Evolutionary conservation across 1,140 invertebrate species (phyloP), one percentile per base, ranked within the genome.

Genomic region (Trichomalopsis sarcophagae): DNA sequence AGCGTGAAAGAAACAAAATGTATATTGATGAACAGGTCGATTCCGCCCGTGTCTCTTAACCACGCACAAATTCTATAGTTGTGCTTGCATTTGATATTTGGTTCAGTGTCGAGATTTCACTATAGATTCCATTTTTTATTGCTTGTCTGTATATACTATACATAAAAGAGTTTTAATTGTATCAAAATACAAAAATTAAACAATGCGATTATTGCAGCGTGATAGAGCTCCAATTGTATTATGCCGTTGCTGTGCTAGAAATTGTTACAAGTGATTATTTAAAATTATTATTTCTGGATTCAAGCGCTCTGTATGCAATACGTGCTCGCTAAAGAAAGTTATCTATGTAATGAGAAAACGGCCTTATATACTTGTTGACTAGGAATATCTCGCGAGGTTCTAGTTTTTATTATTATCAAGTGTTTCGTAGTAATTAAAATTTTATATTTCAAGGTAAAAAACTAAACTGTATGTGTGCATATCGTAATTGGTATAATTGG

Each of bases 401-500:
- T 36, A 36, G 33, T 36, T 85, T 77, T 71, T 82, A 47, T 79
- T 21, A 50, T 80, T 69, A 4, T 17, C 17, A 5, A 55, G 10
- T 50, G 47, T 27, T 81, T 50, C 55, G 69, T 50, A 76, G 7
- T n/a, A 14, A 44, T 44, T 2, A 83, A 71, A 81, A 77, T 21
- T 55, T 76, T 76, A 83, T 7, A 44, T 82, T 66, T 21, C 17
- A 40, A 6, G 68, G 73, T 55, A 5, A 73, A 55, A 36, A 73
- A 10, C 40, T 36, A 85, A 33, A 78, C 5, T 36, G 33, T 71
- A 77, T 77, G 44, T 75, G 27, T 73, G 17, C 6, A 21, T 50
- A 50, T 79, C 30, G 47, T 66, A 47, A 86, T 85, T 86, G 36
- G 82, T 86, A 81, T 44, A 81, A 84, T 86, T 87, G 86, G 83